A percentile compares a stretch with the other conserved stretches of the same genome.
Evolutionary conservation across 2,113 vertebrate genomes (phyloP).

Genomic region (Colossoma macropomum): DNA sequence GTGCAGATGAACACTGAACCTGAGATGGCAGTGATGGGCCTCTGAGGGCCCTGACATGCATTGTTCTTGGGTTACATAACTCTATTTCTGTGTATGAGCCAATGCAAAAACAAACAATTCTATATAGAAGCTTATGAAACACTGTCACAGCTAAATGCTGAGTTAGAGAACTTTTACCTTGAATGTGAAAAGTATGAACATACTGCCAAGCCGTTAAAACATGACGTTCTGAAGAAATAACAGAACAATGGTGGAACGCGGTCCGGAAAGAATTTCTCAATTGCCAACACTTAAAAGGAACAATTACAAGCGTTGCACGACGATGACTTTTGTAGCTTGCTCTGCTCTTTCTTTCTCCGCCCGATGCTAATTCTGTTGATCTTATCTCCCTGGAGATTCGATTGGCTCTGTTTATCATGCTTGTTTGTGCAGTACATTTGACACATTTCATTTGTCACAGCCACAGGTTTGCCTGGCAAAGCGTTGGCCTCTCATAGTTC

Average conservation of each 20-base stretch:
- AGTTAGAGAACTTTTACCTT: neutral
- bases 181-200: neutral
- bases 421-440: constrained; percentile 43
- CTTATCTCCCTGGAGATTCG: constrained; percentile 41
- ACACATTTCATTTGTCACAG: constrained; percentile 46
- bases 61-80: neutral
- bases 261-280: neutral
- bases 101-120: constrained; percentile 11
- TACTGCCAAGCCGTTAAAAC: neutral
- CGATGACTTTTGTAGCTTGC: constrained; percentile 22
- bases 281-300: neutral
- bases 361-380: constrained; percentile 41
- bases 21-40: neutral
- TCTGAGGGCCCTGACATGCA: neutral
- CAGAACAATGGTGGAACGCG: neutral
- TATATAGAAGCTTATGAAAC: constrained; percentile 8
- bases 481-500: neutral
- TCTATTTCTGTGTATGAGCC: constrained; percentile 7
- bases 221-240: neutral
- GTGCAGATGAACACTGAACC: neutral
- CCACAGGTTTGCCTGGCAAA: constrained; percentile 3
- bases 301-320: neutral
- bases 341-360: constrained; percentile 38
- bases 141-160: neutral
- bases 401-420: constrained; percentile 38